phyloP scores from a whole-genome alignment of 2,113 vertebrate genomes.

The Heterotis niloticus region DNA sequence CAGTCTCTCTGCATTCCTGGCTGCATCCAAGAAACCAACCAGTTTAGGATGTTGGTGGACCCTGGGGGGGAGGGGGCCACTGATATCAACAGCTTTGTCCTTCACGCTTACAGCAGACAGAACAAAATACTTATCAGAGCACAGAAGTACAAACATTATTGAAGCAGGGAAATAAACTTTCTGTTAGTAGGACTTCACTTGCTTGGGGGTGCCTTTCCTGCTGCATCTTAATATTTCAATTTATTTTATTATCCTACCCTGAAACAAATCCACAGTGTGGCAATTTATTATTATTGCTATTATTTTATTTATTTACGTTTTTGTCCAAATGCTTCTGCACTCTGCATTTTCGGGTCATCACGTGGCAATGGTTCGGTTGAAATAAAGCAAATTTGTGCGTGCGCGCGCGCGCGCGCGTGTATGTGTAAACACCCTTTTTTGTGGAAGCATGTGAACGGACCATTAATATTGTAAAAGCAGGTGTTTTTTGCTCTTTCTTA shows the following conservation, averaged over 20 bases:
- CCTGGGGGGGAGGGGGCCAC: no score
- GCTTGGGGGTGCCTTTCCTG: neutral
- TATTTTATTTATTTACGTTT: neutral
- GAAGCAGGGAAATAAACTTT: no score
- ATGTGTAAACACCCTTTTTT: neutral
- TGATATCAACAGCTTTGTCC: no score
- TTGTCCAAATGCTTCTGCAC: neutral
- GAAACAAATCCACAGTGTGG: neutral
- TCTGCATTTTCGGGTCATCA: neutral
- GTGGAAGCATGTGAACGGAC: neutral
- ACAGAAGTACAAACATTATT: no score
- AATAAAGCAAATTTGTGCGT: neutral
- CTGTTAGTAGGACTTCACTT: no score
- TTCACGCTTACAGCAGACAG: no score
- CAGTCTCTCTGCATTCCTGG: no score
- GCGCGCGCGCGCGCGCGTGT: no score
- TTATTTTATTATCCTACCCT: neutral
- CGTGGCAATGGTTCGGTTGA: neutral
- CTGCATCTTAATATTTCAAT: neutral
- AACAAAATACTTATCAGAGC: no score
- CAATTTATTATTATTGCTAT: neutral
- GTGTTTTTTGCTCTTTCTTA: slow-evolving; percentile 46
- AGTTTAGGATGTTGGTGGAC: neutral
- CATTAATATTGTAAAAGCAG: slow-evolving; percentile 52
- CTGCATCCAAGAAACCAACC: neutral